Conservation (phyloP, 2,888 invertebrate species). For the Drosophila limbata region DNA sequence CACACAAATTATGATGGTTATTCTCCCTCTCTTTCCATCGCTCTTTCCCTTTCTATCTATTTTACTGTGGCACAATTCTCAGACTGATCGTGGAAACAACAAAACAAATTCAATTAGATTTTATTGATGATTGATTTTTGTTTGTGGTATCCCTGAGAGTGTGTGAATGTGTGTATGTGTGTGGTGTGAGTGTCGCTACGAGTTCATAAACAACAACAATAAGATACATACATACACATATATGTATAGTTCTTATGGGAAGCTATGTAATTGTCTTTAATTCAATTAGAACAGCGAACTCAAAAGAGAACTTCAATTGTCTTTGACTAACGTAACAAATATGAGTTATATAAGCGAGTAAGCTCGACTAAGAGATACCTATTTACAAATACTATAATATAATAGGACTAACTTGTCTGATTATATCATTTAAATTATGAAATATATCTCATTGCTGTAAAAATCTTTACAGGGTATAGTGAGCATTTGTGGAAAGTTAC, state of each 20-base stretch:
- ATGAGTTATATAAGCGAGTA: background rate
- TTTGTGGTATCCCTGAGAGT: slow-evolving; percentile 6
- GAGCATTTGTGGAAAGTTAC: slow-evolving; percentile 16
- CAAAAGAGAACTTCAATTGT: slow-evolving; percentile 60
- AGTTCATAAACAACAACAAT: slow-evolving; percentile 5
- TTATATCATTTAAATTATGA: too few relatives aligned
- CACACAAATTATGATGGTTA: slow-evolving; percentile 60
- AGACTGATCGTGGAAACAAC: slow-evolving; percentile 46
- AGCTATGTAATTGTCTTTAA: slow-evolving; percentile 71
- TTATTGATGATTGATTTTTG: slow-evolving; percentile 79
- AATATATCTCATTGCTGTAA: background rate
- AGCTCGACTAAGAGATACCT: background rate
- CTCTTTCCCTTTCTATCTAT: background rate
- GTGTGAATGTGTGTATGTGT: slow-evolving; percentile 13
- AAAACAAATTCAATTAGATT: slow-evolving; percentile 77
- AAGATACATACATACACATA: background rate
- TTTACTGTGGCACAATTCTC: slow-evolving; percentile 32
- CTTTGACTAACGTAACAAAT: slow-evolving; percentile 24
- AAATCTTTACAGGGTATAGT: background rate
- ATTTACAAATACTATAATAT: background rate
- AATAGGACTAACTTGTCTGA: background rate
- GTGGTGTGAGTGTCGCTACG: slow-evolving; percentile 15
- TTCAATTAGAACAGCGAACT: slow-evolving; percentile 63
- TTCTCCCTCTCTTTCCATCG: background rate
- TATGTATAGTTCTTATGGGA: slow-evolving; percentile 7